Base-by-base conservation (phyloP, 1,140 invertebrate genomes). In the Magallana angulata region DNA sequence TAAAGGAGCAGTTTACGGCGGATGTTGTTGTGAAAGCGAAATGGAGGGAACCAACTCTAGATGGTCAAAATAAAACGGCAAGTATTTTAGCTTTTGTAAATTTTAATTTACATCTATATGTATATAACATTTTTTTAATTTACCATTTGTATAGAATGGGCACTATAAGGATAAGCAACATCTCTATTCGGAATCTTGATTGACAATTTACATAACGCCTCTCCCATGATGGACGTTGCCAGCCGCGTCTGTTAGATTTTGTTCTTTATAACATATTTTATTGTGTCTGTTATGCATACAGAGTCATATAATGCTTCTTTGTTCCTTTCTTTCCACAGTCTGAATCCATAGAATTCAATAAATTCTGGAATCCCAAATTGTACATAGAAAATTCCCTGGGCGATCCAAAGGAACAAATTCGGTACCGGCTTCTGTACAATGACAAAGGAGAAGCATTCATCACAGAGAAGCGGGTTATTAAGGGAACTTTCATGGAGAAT, bases 401-500 rank as follows among this genome's bases (percentile, higher is more conserved):
- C 0, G 94, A 95, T 68, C 93, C 94, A 1, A 94, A 94, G 84
- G 94, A 94, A 85, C 91, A 92, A 57, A 90, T 94, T n/a, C 89
- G 93, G 6, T 91, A 93, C 86, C 86, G 92, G 11, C 88, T 94
- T 8, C 83, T 92, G 14, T 94, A 92, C 88, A 93, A 94, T 89
- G 92, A 94, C 57, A 92, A 93, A 60, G 93, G 92, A 0, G 92
- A 95, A 58, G 93, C 94, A 0, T 94, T 90, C 88, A 91, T 95
- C 36, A 92, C 92, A 7, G 94, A 95, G 88, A 94, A 94, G 84
- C 83, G 94, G 68, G 92, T 93, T 2, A 91, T 94, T 1, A 94
- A 94, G 76, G 94, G 94, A 76, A 94, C 93, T 8, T 95, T 95
- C 86, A 92, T 94, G 91, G 94, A 94, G 91, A 94, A 94, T 88